Evolutionary conservation across 2,797 vertebrate genomes (phyloP), one percentile per base, ranked within the genome.

Genomic region (Enteromius mattozi): DNA sequence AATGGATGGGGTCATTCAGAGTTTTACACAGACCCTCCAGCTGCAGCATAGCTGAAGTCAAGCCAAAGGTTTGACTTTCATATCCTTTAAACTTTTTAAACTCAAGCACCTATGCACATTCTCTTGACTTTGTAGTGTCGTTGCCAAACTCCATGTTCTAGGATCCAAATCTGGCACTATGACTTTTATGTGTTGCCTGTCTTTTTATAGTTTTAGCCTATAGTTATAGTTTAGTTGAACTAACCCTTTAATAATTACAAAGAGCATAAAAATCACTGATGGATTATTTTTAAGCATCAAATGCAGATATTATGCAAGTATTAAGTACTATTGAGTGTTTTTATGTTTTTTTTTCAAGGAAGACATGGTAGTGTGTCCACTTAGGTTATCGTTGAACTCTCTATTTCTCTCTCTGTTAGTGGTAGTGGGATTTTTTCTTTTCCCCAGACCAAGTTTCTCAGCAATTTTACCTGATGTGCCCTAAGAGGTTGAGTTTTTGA

Each of bases 401-500:
- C 21, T 54, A 37, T 83, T 83, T 88, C 59, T 61, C 89, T 88
- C 83, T 49, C 47, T 49, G 5, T 90, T 81, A 86, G 90, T 86
- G 88, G 82, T 87, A 77, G 47, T 63, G 65, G 66, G 75, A 86
- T 90, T 87, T 88, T 80, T 90, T 42, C 10, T 49, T 49, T 19
- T 6, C 80, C 87, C 79, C 89, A 90, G 86, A 90, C 85, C 87
- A 84, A 84, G 85, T 89, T 88, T 88, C 85, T 88, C 92, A 88
- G 90, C 88, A 91, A 89, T 91, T 87, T 92, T 90, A 86, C 86
- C 89, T 71, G 45, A 87, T 86, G 87, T 47, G 87, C 87, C 88
- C 79, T 87, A 82, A 56, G 65, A 87, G 86, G 88, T 89, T 78
- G 65, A 83, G 87, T 87, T 89, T 89, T 88, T 77, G 21, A 85